Base-by-base conservation (phyloP, 2,888 invertebrate species). In the Volucella bombylans region DNA sequence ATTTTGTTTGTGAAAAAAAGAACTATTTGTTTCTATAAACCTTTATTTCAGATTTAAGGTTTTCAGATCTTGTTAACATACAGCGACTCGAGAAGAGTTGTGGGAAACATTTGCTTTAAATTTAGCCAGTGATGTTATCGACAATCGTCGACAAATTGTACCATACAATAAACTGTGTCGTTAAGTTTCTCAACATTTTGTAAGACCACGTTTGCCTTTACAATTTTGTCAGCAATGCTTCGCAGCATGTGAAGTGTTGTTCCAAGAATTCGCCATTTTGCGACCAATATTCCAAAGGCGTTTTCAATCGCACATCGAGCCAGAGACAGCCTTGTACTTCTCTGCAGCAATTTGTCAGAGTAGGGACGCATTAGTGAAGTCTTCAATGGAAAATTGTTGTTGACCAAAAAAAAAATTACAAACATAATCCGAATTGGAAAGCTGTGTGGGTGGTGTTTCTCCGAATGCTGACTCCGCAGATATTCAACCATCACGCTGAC, bases 231-330 rank as follows among this genome's bases (percentile, higher is more conserved):
- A 43, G 55, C 74, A 49, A 52, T 64, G 12, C 18, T 45, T 43
- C 55, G 47, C 45, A 45, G 14, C 74, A 74, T 74, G 15, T 65
- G 65, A 8, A 67, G 52, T 39, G 67, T 57, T 18, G 39, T 65
- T 47, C 23, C 41, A n/a, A 74, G 43, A 8, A 81, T 47, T 41
- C 72, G 41, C 72, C 77, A 78, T 15, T 72, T 64, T 12, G 69
- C 41, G 18, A 65, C 65, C 38, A 81, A 72, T 73, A 88, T 65
- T 47, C 14, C 41, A n/a, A 74, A 87, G 14, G 79, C 78, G 52
- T 82, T 82, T 61, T 86, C 73, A 18, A 67, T 73, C 8, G 67
- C 31, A 59, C 82, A 68, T 50, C 86, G 79, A 74, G 79, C 86
- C 47, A 82, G 57, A 43, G 82, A 82, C 15, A 87, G 79, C 57